Evolutionary conservation across 2,113 vertebrate species (phyloP).

Genomic region (Gobiocypris rarus): DNA sequence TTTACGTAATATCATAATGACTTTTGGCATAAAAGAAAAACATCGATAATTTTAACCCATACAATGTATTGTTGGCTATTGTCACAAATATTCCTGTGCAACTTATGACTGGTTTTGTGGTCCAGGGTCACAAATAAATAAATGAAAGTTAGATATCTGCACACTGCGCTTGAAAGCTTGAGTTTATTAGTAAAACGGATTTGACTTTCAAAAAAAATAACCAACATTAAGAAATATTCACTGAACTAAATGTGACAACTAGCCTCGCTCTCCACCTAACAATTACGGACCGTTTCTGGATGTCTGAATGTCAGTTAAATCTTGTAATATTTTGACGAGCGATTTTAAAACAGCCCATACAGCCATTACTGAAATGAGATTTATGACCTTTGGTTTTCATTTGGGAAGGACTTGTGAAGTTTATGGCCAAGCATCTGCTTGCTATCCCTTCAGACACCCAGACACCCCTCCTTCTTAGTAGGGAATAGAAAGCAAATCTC

Average conservation of each 20-base stretch:
- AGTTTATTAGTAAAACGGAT: too few species aligned
- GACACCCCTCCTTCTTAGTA: background rate
- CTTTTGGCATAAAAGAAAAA: too few species aligned
- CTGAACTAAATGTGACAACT: background rate
- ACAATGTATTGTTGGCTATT: too few species aligned
- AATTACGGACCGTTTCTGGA: background rate
- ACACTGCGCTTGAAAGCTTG: too few species aligned
- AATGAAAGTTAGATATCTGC: too few species aligned
- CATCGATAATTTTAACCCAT: too few species aligned
- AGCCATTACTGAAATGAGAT: background rate
- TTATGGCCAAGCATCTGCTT: slow-evolving; percentile 38
- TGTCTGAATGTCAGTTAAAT: background rate
- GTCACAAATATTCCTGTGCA: too few species aligned
- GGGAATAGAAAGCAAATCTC: slow-evolving; percentile 14
- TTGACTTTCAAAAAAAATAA: too few species aligned
- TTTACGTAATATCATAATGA: too few species aligned
- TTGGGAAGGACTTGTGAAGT: slow-evolving; percentile 45
- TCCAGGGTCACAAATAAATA: too few species aligned
- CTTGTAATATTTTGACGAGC: background rate
- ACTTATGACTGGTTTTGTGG: too few species aligned
- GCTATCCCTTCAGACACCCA: slow-evolving; percentile 15
- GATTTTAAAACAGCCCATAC: background rate
- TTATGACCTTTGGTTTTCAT: slow-evolving; percentile 45
- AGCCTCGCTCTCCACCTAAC: background rate
- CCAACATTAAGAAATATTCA: too few species aligned